Conservation (phyloP, 1,140 invertebrate genomes). For the Monomorium pharaonis region DNA sequence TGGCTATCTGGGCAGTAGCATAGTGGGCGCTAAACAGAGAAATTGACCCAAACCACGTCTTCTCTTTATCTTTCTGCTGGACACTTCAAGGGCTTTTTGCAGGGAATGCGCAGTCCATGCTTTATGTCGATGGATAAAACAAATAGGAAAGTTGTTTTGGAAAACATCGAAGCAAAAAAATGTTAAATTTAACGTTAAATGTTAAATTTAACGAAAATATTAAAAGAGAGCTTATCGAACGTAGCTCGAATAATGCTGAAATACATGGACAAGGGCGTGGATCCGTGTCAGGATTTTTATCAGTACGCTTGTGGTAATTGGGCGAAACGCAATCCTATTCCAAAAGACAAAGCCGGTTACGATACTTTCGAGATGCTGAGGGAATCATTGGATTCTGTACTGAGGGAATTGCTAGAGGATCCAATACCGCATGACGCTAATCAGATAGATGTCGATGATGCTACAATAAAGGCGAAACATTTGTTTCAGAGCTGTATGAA, state of each 20-base stretch:
- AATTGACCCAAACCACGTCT: too few species aligned
- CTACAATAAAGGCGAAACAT: conserved; percentile 90
- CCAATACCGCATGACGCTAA: conserved; percentile 73
- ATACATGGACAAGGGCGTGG: conserved; percentile 91
- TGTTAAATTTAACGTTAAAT: not conserved
- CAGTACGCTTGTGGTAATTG: conserved; percentile 96
- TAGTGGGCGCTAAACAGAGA: too few species aligned
- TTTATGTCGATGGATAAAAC: too few species aligned
- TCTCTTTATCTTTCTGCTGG: too few species aligned
- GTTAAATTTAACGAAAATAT: not conserved
- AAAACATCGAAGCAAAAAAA: not conserved
- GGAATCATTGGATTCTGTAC: conserved; percentile 90
- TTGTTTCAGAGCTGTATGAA: conserved; percentile 95
- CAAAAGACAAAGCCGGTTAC: conserved; percentile 92
- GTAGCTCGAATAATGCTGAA: conserved; percentile 89
- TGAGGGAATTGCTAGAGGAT: conserved; percentile 89
- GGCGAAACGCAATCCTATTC: conserved; percentile 93
- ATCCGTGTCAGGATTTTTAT: conserved; percentile 97
- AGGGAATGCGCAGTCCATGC: too few species aligned
- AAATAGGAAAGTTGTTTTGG: too few species aligned
- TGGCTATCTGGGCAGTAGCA: too few species aligned
- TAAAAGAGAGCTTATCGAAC: conserved; percentile 51
- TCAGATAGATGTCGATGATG: conserved; percentile 83
- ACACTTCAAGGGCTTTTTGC: too few species aligned
- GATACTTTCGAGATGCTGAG: conserved; percentile 94